Base-by-base conservation (phyloP, 2,888 invertebrate genomes). In the Plebejus melissa region DNA sequence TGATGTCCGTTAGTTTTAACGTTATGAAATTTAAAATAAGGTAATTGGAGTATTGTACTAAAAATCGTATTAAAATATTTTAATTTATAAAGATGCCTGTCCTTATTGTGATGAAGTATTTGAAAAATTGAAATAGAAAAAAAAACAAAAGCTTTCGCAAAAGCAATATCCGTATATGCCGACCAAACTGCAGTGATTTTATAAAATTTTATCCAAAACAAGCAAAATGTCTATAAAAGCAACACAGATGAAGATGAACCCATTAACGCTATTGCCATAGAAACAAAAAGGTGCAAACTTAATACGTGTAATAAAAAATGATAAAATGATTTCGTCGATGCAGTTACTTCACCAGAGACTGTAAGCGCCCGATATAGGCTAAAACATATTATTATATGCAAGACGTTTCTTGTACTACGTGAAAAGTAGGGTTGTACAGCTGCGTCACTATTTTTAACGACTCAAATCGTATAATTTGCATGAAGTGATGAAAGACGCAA, bases 341-440 rank as follows among this genome's bases (percentile, higher is more conserved):
- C 38, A 65, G 74, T 77, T 75, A 74, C 46, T 69, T 72, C 75
- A 71, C 75, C 75, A 75, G 46, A 58, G 71, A 70, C 75, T 75
- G 75, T 81, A 79, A 88, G 89, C 89, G 89, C 89, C 90, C 91
- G 87, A 93, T 93, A 93, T 93, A 93, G 90, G 90, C 89, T 93
- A 93, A 92, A 92, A 91, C 91, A 92, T 93, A 93, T 93, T 93
- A 93, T 93, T 93, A 93, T 93, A 93, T 93, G 93, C 93, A 91
- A 91, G 93, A 91, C 89, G 92, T 93, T 90, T 93, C 93, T 93
- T 93, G 90, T 91, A 92, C 91, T 91, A 92, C 88, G 91, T 87
- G 85, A 87, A 87, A 86, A 83, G 85, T 93, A 93, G 92, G 91
- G 93, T 84, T 92, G 93, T 50, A 58, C 46, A 71, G 71, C 71